Percentiles rank a stretch among this genome's conserved stretches.
These are phyloP conservation scores for Sphaerophoria taeniata DNA, from an alignment of 2,888 invertebrate genomes.

Conservation along the genomic window DNA sequence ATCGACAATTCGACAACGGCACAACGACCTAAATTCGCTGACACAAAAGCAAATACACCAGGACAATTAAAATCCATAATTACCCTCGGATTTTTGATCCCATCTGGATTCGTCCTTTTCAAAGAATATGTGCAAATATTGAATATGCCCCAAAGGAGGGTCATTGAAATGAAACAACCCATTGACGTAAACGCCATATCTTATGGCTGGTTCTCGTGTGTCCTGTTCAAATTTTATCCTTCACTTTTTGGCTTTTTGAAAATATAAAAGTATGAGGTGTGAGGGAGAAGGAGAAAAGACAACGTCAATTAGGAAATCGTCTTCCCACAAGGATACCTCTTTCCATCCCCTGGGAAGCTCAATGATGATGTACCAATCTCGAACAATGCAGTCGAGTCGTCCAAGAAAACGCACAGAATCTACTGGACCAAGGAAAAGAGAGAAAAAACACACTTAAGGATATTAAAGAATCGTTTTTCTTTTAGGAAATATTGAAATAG, in stretches of 20 bases:
- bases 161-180: background rate
- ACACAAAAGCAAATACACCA: constrained; percentile 43
- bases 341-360: background rate
- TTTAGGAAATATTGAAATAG: constrained; percentile 18
- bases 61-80: constrained; percentile 69
- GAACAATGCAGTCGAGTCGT: constrained; percentile 23
- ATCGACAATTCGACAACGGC: constrained; percentile 10
- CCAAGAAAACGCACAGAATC: constrained; percentile 36
- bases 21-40: constrained; percentile 37
- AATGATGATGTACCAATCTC: constrained; percentile 23
- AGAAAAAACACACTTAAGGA: background rate
- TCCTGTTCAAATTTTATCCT: constrained; percentile 46
- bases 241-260: background rate
- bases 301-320: constrained; percentile 53
- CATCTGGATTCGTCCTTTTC: constrained; percentile 29
- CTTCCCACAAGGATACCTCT: constrained; percentile 11
- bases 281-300: constrained; percentile 27
- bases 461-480: constrained; percentile 24
- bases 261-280: constrained; percentile 1
- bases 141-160: constrained; percentile 47
- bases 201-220: background rate
- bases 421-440: background rate
- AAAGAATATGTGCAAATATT: constrained; percentile 59
- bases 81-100: constrained; percentile 46
- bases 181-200: background rate